Conservation (phyloP, 2,113 vertebrate genomes). For the Lepidiolamprologus cunningtoni region DNA sequence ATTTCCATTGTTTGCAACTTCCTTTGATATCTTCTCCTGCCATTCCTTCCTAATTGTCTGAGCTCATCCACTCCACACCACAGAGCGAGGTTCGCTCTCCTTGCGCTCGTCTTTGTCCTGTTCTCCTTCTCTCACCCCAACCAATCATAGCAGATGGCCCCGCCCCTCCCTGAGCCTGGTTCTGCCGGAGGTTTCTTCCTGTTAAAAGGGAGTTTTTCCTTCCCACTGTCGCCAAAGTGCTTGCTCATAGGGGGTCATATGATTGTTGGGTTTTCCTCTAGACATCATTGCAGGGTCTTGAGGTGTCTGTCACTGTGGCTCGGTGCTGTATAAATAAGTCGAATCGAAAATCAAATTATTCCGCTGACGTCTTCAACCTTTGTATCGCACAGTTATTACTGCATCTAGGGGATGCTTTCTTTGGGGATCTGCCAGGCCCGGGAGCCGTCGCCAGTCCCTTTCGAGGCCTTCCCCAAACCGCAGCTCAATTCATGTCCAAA, state of each 20-base stretch:
- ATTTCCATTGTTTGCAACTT: neutral
- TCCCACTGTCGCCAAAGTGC: neutral
- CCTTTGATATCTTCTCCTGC: neutral
- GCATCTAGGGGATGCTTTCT: neutral
- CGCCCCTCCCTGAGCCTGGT: too few species aligned
- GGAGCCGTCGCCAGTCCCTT: neutral
- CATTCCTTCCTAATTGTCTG: neutral
- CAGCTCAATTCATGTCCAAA: neutral
- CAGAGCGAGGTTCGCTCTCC: accelerated
- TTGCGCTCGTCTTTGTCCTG: accelerated
- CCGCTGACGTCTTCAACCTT: neutral
- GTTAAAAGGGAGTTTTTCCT: too few species aligned
- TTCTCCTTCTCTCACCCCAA: accelerated
- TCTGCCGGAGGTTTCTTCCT: too few species aligned
- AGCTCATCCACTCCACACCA: neutral
- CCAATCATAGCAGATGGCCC: neutral
- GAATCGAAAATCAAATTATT: neutral
- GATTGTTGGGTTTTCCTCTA: neutral
- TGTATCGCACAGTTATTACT: neutral
- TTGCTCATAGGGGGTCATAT: neutral
- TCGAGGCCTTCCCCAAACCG: neutral
- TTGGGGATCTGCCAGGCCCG: neutral
- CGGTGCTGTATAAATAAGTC: neutral
- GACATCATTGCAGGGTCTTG: neutral
- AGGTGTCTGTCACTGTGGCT: neutral